These are phyloP conservation scores for Trissolcus japonicus DNA, from an alignment of 2,888 invertebrate genomes.

Conservation along the genomic window DNA sequence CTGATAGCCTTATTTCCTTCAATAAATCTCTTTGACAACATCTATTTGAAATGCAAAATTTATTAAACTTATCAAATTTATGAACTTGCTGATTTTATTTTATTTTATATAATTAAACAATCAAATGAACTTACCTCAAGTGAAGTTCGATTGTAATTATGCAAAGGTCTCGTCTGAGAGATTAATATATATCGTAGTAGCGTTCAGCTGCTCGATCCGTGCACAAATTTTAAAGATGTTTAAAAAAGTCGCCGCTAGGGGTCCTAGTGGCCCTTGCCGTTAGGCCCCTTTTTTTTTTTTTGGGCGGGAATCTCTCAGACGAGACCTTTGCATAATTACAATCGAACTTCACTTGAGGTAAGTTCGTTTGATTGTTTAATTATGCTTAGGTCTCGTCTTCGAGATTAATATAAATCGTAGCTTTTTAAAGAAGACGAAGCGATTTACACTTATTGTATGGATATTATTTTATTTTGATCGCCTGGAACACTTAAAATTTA, in stretches of 20 bases:
- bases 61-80: too few species aligned
- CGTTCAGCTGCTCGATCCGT: slow-evolving; percentile 10
- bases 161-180: too few species aligned
- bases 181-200: background rate
- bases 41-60: too few species aligned
- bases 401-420: background rate
- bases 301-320: background rate
- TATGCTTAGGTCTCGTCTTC: background rate
- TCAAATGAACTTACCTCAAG: background rate
- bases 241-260: slow-evolving; percentile 3
- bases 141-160: slow-evolving; percentile 3
- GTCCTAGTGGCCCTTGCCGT: background rate
- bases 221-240: slow-evolving; percentile 1
- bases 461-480: too few species aligned
- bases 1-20: too few species aligned
- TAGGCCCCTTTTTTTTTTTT: background rate
- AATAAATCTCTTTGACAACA: too few species aligned
- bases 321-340: background rate
- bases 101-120: background rate
- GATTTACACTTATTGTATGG: too few species aligned
- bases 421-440: background rate
- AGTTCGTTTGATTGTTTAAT: background rate
- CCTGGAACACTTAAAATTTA: too few species aligned
- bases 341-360: slow-evolving; percentile 1
- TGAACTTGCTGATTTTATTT: too few species aligned